These are phyloP conservation scores for Tipula unca DNA, from an alignment of 2,888 invertebrate species.

Conservation along the genomic window DNA sequence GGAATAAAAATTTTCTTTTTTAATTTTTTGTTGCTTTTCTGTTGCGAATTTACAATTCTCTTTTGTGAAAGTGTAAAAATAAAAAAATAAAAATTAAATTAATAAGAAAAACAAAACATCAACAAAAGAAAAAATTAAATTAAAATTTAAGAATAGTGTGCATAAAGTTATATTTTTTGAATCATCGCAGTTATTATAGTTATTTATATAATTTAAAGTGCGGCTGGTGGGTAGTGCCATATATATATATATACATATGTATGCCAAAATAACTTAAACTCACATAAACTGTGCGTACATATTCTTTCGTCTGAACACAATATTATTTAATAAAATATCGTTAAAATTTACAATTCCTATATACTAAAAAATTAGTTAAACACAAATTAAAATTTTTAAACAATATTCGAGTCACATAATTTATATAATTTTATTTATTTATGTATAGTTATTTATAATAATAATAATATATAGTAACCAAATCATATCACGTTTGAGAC, in stretches of 20 bases:
- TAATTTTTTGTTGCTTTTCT: not conserved
- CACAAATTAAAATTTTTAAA: not conserved
- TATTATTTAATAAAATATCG: too few relatives aligned
- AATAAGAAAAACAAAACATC: not conserved
- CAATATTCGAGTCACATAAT: not conserved
- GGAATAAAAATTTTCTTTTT: slow-evolving; percentile 1
- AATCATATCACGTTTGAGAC: not conserved
- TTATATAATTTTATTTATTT: not conserved
- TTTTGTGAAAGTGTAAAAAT: not conserved
- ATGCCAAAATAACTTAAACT: not conserved
- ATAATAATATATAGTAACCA: not conserved
- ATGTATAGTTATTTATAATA: not conserved
- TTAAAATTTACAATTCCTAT: not conserved
- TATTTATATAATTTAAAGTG: too few relatives aligned
- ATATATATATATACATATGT: too few relatives aligned
- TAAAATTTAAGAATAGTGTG: not conserved
- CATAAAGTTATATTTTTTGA: too few relatives aligned
- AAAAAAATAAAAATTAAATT: too few relatives aligned
- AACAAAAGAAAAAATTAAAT: not conserved
- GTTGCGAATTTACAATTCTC: not conserved
- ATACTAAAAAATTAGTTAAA: not conserved
- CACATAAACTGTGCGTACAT: not conserved
- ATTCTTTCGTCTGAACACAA: not conserved
- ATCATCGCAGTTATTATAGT: too few relatives aligned
- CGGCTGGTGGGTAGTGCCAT: too few relatives aligned